Evolutionary conservation across 2,113 vertebrate genomes (phyloP), one percentile per base, ranked within the genome.

Genomic region (Excalfactoria chinensis): DNA sequence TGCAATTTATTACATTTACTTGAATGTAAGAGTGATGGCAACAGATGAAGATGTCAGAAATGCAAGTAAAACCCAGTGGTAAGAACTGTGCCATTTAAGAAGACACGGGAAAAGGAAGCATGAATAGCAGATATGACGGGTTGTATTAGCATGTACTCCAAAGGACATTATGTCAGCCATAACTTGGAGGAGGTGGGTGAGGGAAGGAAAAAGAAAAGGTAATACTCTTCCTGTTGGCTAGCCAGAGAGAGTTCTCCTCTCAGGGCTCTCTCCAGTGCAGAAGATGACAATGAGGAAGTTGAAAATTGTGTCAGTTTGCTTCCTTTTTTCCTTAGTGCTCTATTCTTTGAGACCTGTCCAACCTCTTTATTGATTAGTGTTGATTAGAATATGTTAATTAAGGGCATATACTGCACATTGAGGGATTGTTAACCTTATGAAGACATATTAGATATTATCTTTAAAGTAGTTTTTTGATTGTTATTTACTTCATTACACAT

Each of bases 321-420:
- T 26, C 9, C 2, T 11, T 25, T 28, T n/a, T 20, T 5, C 0
- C 11, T 4, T 22, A 35, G 1, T 7, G 4, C 58, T 67, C 6
- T 21, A 41, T 44, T 64, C 5, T 69, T 72, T 41, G 20, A 3
- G 18, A 59, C 8, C 11, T 48, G 10, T 25, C 63, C 19, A 51
- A 44, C 46, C 16, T 46, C 67, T 9, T 5, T 53, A 13, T 62
- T 58, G 37, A 23, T 32, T 49, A 55, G n/a, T 23, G 7, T 32
- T 63, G 18, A 35, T 53, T 85, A 17, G 7, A 60, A 32, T 64
- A 62, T 12, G 1, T 32, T 48, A 71, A 75, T 46, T 49, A 84
- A 43, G 5, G 66, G 2, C 14, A 76, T 7, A 7, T 84, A 23
- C 66, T 69, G 16, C 6, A 18, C 30, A 62, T 4, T 22, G 28